Evolutionary conservation across 1,140 invertebrate species (phyloP).

Genomic region (Eubasilissa regina): DNA sequence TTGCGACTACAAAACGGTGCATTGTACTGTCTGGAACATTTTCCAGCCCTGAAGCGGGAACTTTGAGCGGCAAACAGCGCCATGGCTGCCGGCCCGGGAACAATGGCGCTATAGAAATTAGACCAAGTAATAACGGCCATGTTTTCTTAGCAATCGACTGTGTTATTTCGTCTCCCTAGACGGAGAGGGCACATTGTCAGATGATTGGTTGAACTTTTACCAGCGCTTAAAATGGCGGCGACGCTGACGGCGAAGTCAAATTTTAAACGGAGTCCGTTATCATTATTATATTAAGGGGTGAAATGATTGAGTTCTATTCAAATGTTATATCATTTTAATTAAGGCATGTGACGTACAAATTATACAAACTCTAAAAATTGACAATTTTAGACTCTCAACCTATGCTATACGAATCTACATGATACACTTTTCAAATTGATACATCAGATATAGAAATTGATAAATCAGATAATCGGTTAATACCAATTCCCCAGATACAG

Average conservation of each 20-base stretch:
- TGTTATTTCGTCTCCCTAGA: conserved; percentile 6
- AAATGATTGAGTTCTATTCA: too few species aligned
- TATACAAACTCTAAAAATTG: too few species aligned
- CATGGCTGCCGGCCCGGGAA: background rate
- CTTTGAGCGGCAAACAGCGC: conserved; percentile 1
- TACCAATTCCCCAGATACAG: too few species aligned
- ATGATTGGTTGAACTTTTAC: conserved; percentile 16
- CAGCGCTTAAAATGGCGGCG: background rate
- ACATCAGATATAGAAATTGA: too few species aligned
- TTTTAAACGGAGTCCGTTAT: background rate
- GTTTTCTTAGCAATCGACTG: conserved; percentile 30
- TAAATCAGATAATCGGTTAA: too few species aligned
- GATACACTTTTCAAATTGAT: too few species aligned
- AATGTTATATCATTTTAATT: too few species aligned
- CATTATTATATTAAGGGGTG: too few species aligned
- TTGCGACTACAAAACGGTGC: background rate
- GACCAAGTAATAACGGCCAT: conserved; percentile 20
- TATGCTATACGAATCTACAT: too few species aligned
- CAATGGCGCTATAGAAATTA: conserved; percentile 24
- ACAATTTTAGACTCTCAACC: too few species aligned
- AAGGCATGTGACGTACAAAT: too few species aligned
- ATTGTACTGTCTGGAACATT: background rate
- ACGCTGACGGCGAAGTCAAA: background rate
- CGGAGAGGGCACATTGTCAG: background rate
- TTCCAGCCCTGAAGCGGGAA: background rate